A percentile compares a stretch with the other conserved stretches of the same genome.
Evolutionary conservation across 2,113 vertebrate genomes (phyloP).

Genomic region (Semnornis frantzii): DNA sequence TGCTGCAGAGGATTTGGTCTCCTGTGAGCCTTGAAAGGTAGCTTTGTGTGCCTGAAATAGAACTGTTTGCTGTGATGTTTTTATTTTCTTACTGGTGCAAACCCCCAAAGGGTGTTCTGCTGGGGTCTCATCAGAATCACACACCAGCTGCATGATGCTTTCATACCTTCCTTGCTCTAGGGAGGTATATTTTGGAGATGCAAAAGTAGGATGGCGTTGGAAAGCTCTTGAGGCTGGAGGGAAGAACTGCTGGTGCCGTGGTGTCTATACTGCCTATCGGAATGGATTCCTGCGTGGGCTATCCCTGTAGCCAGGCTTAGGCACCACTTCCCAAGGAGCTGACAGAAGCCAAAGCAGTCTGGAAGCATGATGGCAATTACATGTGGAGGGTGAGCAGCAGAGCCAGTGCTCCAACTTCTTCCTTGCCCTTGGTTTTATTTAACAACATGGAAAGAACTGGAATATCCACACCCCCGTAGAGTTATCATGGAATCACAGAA

Average conservation of each 20-base stretch:
- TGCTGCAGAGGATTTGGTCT: background rate
- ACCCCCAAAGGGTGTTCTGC: fast-evolving
- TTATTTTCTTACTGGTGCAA: background rate
- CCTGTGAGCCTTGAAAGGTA: background rate
- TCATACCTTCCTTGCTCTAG: background rate
- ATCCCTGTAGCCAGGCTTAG: background rate
- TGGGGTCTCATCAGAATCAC: background rate
- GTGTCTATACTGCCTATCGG: background rate
- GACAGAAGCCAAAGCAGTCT: background rate
- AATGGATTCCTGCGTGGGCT: background rate
- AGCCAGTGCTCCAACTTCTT: slow-evolving; percentile 2
- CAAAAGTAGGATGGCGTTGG: background rate
- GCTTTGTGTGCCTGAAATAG: background rate
- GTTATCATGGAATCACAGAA: too few relatives aligned
- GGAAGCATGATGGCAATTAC: background rate
- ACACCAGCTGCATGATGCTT: background rate
- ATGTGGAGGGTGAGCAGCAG: background rate
- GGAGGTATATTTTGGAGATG: background rate
- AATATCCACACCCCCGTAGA: background rate
- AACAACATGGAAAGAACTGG: background rate
- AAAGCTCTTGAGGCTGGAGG: background rate
- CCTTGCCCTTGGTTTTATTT: background rate
- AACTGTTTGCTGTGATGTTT: background rate
- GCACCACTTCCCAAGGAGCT: background rate
- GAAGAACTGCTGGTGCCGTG: background rate